Base-by-base conservation (phyloP, 2,888 invertebrate genomes). In the Drosophila neoperkinsi region DNA sequence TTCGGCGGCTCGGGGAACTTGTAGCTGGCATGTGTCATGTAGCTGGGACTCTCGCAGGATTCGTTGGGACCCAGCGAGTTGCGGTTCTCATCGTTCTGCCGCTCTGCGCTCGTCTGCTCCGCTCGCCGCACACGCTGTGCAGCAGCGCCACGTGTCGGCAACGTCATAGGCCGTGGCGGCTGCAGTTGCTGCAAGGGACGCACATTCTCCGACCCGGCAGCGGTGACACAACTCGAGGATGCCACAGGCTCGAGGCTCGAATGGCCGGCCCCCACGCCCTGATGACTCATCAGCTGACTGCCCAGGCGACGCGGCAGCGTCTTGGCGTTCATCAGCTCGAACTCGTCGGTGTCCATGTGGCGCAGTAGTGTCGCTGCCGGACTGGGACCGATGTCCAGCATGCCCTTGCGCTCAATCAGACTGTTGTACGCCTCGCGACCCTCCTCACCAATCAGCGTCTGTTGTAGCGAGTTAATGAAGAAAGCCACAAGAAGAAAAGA, bases 371-470 rank as follows among this genome's bases (percentile, higher is more conserved):
- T 93, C 3, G 84, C 86, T 0, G 82, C 91, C 11, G 92, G 90
- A 74, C 91, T 91, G 21, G 85, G 59, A 0, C 84, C 88, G 0
- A 88, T 79, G 61, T 84, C 87, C 43, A 90, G 74, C 57, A 86
- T 82, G 1, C 94, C 93, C 52, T 96, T 95, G 76, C 96, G 95
- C 91, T 98, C 98, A 63, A 99, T 98, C 60, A 99, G 94, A 86
- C 97, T 96, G 90, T 97, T 97, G 94, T 99, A 99, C 0, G 98
- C 99, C 90, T 97, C 96, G 91, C 97, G 98, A 55, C 98, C 97
- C 93, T 98, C 98, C 90, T 97, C 96, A 25, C 97, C 97, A 85
- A 98, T 95, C 34, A 96, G 96, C 34, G 96, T 95, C 97, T 98
- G 94, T 69, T 98, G 94, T 68, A 10, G 21, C 43, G 94, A 28